Conservation (phyloP, 2,113 vertebrate genomes). For the Etheostoma cragini region DNA sequence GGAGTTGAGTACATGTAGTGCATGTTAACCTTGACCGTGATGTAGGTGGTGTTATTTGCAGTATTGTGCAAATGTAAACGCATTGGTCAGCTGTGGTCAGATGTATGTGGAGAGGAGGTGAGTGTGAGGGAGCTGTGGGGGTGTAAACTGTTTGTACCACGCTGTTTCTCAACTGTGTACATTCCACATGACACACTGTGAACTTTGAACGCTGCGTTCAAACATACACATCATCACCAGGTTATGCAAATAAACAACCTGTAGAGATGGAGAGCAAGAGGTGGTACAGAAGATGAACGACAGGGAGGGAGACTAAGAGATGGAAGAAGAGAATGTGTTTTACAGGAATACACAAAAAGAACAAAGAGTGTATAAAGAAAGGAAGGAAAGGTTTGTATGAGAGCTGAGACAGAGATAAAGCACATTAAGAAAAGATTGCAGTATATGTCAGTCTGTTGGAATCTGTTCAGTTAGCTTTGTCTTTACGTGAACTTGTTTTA, state of each 20-base stretch:
- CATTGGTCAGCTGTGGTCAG: slow-evolving; percentile 32
- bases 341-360: slow-evolving; percentile 6
- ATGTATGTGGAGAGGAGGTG: slow-evolving; percentile 12
- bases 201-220: slow-evolving; percentile 41
- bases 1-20: not conserved
- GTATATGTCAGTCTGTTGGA: slow-evolving; percentile 10
- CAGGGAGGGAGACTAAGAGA: not conserved
- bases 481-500: not conserved
- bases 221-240: not conserved
- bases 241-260: slow-evolving; percentile 14
- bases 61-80: slow-evolving; percentile 41
- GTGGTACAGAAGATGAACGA: not conserved
- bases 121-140: not conserved
- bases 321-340: not conserved
- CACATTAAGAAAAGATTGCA: slow-evolving; percentile 23
- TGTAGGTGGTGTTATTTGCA: slow-evolving; percentile 14
- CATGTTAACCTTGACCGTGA: not conserved
- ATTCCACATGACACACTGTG: slow-evolving; percentile 46
- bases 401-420: slow-evolving; percentile 44
- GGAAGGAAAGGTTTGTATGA: slow-evolving; percentile 17
- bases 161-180: slow-evolving; percentile 42
- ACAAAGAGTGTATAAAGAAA: slow-evolving; percentile 16
- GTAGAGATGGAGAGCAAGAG: not conserved
- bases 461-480: slow-evolving; percentile 11
- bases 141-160: slow-evolving; percentile 27